Evolutionary conservation across 2,797 vertebrate genomes (phyloP).

Genomic region (Triplophysa yarkandensis): DNA sequence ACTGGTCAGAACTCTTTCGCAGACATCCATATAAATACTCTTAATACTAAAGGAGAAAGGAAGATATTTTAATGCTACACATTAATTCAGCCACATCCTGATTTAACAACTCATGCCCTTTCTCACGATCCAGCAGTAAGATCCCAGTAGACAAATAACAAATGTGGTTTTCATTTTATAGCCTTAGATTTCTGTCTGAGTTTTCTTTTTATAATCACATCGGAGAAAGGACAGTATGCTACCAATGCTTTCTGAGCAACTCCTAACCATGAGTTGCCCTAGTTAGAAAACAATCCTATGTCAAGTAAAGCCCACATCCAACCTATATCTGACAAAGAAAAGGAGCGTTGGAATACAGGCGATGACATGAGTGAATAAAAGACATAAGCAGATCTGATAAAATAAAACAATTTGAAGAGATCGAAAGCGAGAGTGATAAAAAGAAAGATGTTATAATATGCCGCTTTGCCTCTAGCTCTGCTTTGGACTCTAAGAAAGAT

Average conservation of each 20-base stretch:
- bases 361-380: constrained; percentile 47
- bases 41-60: constrained; percentile 1
- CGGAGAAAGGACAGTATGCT: constrained; percentile 33
- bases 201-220: constrained; percentile 14
- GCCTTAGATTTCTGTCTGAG: neutral
- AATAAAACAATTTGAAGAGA: constrained; percentile 36
- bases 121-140: constrained; percentile 26
- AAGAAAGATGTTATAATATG: constrained; percentile 1
- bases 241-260: constrained; percentile 12
- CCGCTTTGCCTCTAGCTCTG: constrained; percentile 10
- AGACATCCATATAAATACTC: neutral
- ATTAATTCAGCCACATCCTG: constrained; percentile 18
- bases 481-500: constrained; percentile 54
- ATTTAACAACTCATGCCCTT: constrained; percentile 6
- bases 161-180: constrained; percentile 35
- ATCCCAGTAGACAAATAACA: constrained; percentile 11
- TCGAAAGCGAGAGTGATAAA: constrained; percentile 13
- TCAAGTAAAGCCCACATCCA: constrained; percentile 35
- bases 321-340: constrained; percentile 38
- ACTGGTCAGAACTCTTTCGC: constrained; percentile 3
- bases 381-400: constrained; percentile 59
- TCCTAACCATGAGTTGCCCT: constrained; percentile 11
- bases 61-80: neutral
- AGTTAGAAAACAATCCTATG: constrained; percentile 33
- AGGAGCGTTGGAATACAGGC: constrained; percentile 53